phyloP scores from a whole-genome alignment of 2,113 vertebrate genomes.

The Anoura caudifer region DNA sequence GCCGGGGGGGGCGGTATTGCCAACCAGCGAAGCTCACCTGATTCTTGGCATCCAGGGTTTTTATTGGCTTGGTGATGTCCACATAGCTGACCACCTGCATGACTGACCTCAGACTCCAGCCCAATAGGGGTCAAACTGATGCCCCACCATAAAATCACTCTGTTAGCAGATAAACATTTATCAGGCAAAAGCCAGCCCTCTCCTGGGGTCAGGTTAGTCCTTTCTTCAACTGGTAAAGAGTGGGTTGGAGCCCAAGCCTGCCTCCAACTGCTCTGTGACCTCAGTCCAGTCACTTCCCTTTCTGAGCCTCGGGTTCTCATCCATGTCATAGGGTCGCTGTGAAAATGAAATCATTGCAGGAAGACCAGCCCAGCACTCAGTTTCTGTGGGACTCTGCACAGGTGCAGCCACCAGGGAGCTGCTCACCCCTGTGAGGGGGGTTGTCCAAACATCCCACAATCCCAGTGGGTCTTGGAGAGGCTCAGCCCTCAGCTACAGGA shows the following conservation, averaged over 20 bases:
- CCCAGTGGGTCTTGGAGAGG: neutral
- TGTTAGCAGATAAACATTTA: neutral
- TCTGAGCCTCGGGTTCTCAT: neutral
- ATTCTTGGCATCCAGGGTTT: neutral
- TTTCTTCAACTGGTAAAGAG: neutral
- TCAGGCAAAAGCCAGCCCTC: neutral
- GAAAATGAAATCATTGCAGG: neutral
- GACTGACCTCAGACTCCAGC: neutral
- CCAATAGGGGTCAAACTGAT: neutral
- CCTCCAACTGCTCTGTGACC: neutral
- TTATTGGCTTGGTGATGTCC: neutral
- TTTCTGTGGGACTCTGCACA: too few relatives aligned
- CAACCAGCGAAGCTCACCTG: neutral
- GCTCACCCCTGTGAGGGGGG: neutral
- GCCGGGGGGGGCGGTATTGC: fast-evolving
- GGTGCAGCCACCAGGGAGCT: neutral
- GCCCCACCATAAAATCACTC: neutral
- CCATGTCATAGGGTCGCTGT: neutral
- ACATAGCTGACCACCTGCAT: neutral
- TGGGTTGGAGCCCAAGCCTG: neutral
- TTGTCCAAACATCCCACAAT: neutral
- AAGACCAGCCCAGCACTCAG: neutral
- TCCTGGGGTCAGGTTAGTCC: neutral
- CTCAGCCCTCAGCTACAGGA: neutral
- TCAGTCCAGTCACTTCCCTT: neutral